Base-by-base conservation (phyloP, 2,888 invertebrate genomes). In the Drosophila recens region DNA sequence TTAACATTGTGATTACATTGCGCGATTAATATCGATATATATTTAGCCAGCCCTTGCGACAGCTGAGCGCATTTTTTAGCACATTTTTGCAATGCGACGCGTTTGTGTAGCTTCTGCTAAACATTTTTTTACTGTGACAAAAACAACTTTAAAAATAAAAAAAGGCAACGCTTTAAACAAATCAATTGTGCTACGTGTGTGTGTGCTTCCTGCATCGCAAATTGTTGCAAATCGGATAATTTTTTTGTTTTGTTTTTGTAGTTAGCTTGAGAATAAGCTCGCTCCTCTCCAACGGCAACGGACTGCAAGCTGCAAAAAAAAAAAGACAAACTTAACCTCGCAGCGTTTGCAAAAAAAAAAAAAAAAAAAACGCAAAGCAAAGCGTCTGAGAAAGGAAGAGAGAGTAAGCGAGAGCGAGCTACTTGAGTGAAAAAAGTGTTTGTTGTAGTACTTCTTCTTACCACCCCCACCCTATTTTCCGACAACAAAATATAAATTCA, bases 241-340 rank as follows among this genome's bases (percentile, higher is more conserved):
- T 72, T 74, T 76, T 23, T 72, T 69, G 66, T 66, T 78, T 77
- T 77, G 74, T 78, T 78, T 70, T 61, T 64, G 59, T 66, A 67
- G 61, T 73, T 64, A 33, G 57, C 65, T 20, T 46, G 30, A 65
- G 30, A 65, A 65, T 17, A 63, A 68, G 65, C 72, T 64, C 48
- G 58, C 58, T 65, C 54, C 64, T 48, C 63, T 61, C 58, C 65
- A 69, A 45, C 69, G 40, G 58, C 64, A 66, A 57, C 56, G 57
- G 49, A 79, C 75, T 79, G 77, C 69, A 42, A 42, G 57, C 45
- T 71, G 83, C 69, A 72, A 80, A 61, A 52, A 17, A 36, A 67
- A 62, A 75, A 75, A 79, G 70, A 76, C 82, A 82, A 83, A 87
- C 84, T 84, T 84, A 84, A 84, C 88, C 88, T 84, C 88, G 88